phyloP scores from a whole-genome alignment of 2,888 invertebrate species.

The Flexamia atlantica region DNA sequence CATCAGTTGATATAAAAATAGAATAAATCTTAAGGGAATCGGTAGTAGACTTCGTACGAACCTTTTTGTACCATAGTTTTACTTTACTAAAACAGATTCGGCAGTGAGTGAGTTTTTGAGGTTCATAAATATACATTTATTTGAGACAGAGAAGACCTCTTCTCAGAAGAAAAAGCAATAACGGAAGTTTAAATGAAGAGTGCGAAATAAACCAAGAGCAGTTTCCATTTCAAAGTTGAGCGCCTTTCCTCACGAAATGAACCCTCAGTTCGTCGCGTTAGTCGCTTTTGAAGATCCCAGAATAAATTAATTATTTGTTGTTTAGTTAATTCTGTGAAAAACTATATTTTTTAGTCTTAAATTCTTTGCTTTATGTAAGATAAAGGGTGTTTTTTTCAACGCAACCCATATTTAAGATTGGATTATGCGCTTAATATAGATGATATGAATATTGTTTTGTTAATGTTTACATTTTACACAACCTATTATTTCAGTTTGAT shows the following conservation, averaged over 20 bases:
- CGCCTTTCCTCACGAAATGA: conserved; percentile 21
- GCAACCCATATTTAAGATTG: too few relatives aligned
- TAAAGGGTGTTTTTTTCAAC: too few relatives aligned
- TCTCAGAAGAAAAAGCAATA: conserved; percentile 36
- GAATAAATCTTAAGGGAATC: too few relatives aligned
- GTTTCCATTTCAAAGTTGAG: conserved; percentile 43
- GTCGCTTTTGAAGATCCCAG: not conserved
- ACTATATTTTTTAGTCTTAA: too few relatives aligned
- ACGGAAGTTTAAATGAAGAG: conserved; percentile 41
- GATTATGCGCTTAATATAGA: too few relatives aligned
- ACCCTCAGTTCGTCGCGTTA: not conserved
- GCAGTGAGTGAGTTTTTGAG: not conserved
- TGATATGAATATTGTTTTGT: too few relatives aligned
- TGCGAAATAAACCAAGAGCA: conserved; percentile 37
- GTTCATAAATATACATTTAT: conserved; percentile 41
- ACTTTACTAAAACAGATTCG: not conserved
- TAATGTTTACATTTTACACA: too few relatives aligned
- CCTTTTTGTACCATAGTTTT: not conserved
- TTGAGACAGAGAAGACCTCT: not conserved
- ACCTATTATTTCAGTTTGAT: too few relatives aligned
- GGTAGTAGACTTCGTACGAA: too few relatives aligned
- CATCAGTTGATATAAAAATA: too few relatives aligned
- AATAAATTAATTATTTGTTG: not conserved
- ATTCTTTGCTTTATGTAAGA: too few relatives aligned
- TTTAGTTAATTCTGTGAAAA: not conserved